Evolutionary conservation across 53 echinoderm and acorn worm genomes (phyloP).

Genomic region (Crossaster papposus): DNA sequence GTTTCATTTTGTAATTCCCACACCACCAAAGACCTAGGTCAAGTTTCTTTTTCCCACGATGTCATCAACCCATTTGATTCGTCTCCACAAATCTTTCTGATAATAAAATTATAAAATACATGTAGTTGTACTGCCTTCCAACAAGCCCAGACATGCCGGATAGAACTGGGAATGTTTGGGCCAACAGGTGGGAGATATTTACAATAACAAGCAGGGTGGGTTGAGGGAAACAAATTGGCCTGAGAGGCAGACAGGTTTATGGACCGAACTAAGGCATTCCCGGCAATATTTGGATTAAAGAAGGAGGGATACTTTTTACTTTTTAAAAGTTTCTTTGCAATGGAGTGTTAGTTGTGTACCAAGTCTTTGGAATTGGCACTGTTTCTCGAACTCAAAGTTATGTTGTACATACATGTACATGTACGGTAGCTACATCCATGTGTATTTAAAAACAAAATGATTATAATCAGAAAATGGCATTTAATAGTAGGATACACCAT

Average conservation of each 20-base stretch:
- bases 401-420: background rate
- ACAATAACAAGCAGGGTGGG: constrained; percentile 4
- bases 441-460: too few species aligned
- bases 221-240: constrained; percentile 15
- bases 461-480: too few species aligned
- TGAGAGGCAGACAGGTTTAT: constrained; percentile 25
- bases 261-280: too few species aligned
- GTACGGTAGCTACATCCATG: too few species aligned
- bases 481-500: too few species aligned
- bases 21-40: background rate
- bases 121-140: background rate
- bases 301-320: too few species aligned
- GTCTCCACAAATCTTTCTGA: background rate
- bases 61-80: background rate
- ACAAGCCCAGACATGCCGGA: constrained; percentile 17
- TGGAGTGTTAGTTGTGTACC: too few species aligned
- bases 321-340: too few species aligned
- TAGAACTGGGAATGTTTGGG: background rate
- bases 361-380: too few species aligned
- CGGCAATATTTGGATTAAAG: too few species aligned
- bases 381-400: background rate
- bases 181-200: constrained; percentile 28
- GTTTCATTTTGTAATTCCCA: too few species aligned
- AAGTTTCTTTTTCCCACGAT: constrained; percentile 10
- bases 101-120: background rate